A percentile compares a stretch with the other conserved stretches of the same genome.
phyloP scores from a whole-genome alignment of 2,113 vertebrate genomes.

The Excalfactoria chinensis region DNA sequence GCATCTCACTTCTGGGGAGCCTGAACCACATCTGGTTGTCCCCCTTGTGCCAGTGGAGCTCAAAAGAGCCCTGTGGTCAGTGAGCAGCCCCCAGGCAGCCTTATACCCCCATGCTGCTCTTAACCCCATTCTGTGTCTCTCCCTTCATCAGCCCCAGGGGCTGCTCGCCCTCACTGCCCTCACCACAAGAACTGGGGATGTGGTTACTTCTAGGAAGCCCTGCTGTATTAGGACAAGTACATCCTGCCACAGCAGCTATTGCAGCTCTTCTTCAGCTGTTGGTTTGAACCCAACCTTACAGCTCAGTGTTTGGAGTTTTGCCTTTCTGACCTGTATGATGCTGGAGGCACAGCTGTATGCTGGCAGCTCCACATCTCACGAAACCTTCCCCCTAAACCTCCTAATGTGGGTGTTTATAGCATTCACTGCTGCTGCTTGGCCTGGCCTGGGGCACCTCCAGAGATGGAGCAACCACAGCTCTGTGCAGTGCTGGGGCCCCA shows the following conservation, averaged over 20 bases:
- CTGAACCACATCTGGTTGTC: neutral
- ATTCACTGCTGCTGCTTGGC: neutral
- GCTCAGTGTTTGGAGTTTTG: neutral
- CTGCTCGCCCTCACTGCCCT: neutral
- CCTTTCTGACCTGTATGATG: neutral
- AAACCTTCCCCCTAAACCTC: neutral
- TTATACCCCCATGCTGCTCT: neutral
- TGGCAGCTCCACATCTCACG: neutral
- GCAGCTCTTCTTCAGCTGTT: neutral
- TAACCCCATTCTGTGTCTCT: neutral
- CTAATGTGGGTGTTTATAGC: neutral
- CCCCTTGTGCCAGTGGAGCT: neutral
- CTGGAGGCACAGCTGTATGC: neutral
- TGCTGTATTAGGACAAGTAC: neutral
- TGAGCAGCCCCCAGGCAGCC: neutral
- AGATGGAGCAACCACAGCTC: too few relatives aligned
- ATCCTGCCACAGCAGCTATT: neutral
- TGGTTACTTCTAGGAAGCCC: neutral
- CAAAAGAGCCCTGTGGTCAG: neutral
- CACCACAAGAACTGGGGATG: rapidly evolving
- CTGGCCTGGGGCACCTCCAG: too few relatives aligned
- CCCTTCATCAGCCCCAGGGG: neutral
- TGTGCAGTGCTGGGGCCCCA: too few relatives aligned
- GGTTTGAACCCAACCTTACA: neutral
- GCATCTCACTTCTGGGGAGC: neutral